Evolutionary conservation across 2,113 vertebrate genomes (phyloP).

Genomic region (Entelurus aequoreus): DNA sequence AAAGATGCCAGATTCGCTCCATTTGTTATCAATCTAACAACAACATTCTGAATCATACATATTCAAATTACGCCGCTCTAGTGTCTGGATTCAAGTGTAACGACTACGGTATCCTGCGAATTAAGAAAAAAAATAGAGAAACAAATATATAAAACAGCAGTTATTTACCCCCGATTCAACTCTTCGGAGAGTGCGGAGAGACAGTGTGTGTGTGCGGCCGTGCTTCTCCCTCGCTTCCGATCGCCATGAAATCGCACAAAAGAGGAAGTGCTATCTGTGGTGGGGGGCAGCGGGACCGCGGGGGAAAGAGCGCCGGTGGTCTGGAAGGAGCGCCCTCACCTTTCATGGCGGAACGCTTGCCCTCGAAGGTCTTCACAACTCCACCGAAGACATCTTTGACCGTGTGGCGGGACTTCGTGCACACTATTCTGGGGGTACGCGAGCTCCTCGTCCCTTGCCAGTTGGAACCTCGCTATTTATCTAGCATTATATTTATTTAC

Average conservation of each 20-base stretch:
- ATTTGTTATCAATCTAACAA: constrained; percentile 46
- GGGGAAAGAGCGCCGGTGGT: constrained; percentile 42
- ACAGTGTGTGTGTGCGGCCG: constrained; percentile 63
- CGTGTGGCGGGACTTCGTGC: too few species aligned
- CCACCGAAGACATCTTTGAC: not conserved
- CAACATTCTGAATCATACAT: not conserved
- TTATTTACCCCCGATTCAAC: constrained; percentile 66
- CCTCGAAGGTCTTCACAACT: not conserved
- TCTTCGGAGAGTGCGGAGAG: constrained; percentile 62
- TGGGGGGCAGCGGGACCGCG: constrained; percentile 54
- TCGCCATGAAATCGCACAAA: constrained; percentile 75
- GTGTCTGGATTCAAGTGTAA: not conserved
- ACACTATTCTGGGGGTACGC: too few species aligned
- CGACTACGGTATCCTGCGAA: constrained; percentile 14
- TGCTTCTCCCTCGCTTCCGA: constrained; percentile 67
- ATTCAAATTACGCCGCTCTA: constrained; percentile 13
- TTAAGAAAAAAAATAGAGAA: not conserved
- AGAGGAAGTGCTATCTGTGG: constrained; percentile 69
- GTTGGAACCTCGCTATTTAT: too few species aligned
- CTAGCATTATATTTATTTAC: too few species aligned
- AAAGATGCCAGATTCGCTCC: constrained; percentile 44
- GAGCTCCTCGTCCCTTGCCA: too few species aligned
- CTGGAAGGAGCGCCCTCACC: constrained; percentile 69
- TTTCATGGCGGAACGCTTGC: constrained; percentile 53
- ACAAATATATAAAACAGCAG: constrained; percentile 7